phyloP scores from a whole-genome alignment of 2,113 vertebrate genomes.

The Anseranas semipalmata region DNA sequence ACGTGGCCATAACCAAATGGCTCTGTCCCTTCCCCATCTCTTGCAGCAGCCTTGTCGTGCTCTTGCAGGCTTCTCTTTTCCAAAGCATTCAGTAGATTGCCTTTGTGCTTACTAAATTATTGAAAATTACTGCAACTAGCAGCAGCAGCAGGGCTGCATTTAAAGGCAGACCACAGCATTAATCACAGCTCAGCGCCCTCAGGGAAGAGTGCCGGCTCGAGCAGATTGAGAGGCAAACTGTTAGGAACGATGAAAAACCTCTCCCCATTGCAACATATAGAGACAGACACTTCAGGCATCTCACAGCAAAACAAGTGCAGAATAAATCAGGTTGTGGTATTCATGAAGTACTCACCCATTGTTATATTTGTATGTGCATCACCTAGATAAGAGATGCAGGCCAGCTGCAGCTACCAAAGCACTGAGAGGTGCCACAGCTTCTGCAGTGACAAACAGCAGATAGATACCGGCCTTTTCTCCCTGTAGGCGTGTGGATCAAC shows the following conservation, averaged over 20 bases:
- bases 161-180: constrained; percentile 31
- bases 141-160: constrained; percentile 47
- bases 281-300: background rate
- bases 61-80: constrained; percentile 6
- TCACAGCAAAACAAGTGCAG: background rate
- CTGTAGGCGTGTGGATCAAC: background rate
- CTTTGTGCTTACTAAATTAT: constrained; percentile 34
- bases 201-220: constrained; percentile 43
- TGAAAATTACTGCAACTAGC: constrained; percentile 40
- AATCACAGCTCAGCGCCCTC: constrained; percentile 55
- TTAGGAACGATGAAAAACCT: background rate
- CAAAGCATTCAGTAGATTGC: constrained; percentile 11
- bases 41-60: constrained; percentile 13
- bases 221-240: constrained; percentile 35
- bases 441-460: background rate
- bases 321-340: background rate
- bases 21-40: constrained; percentile 12
- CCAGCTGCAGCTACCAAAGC: background rate
- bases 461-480: background rate
- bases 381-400: background rate
- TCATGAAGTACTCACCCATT: background rate
- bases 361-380: too few relatives aligned
- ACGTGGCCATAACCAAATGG: background rate
- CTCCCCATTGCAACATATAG: background rate
- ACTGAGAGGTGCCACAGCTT: fast-evolving